Evolutionary conservation across 1,140 invertebrate genomes (phyloP).

Genomic region (Cyphomyrmex costatus): DNA sequence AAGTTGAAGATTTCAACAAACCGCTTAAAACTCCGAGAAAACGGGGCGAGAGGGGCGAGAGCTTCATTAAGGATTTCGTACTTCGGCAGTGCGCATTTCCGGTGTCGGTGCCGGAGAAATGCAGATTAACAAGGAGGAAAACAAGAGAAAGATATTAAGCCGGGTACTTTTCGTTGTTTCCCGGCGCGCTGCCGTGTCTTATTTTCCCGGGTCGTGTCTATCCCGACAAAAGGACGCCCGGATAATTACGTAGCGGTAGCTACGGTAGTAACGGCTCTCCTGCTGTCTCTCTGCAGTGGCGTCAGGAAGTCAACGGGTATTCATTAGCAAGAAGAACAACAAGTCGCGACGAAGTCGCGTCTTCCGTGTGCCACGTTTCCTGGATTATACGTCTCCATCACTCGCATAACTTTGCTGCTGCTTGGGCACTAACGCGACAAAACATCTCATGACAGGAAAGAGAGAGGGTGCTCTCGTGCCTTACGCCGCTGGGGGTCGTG

Average conservation of each 20-base stretch:
- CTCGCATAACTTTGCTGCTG: slow-evolving; percentile 58
- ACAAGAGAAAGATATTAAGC: slow-evolving; percentile 67
- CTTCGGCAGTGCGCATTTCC: slow-evolving; percentile 54
- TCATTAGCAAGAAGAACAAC: slow-evolving; percentile 66
- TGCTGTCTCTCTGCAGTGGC: slow-evolving; percentile 37
- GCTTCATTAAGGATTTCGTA: slow-evolving; percentile 63
- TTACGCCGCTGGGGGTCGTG: slow-evolving; percentile 8
- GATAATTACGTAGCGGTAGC: slow-evolving; percentile 66
- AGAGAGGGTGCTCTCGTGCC: not conserved
- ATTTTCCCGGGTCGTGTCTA: slow-evolving; percentile 61
- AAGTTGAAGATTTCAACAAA: slow-evolving; percentile 36
- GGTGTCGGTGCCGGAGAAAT: slow-evolving; percentile 55
- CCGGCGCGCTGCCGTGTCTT: slow-evolving; percentile 56
- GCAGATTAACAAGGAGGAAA: slow-evolving; percentile 64
- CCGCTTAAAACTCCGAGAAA: slow-evolving; percentile 33
- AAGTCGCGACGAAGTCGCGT: slow-evolving; percentile 50
- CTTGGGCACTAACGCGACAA: slow-evolving; percentile 54
- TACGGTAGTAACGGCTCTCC: slow-evolving; percentile 50
- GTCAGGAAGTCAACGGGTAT: slow-evolving; percentile 64
- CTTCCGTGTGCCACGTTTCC: slow-evolving; percentile 55
- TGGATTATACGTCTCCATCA: slow-evolving; percentile 49
- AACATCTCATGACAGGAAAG: slow-evolving; percentile 45
- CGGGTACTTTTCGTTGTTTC: slow-evolving; percentile 62
- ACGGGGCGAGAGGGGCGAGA: slow-evolving; percentile 1
- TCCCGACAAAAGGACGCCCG: slow-evolving; percentile 62